Base-by-base conservation (phyloP, 2,888 invertebrate species). In the Eustalomyia histrio region DNA sequence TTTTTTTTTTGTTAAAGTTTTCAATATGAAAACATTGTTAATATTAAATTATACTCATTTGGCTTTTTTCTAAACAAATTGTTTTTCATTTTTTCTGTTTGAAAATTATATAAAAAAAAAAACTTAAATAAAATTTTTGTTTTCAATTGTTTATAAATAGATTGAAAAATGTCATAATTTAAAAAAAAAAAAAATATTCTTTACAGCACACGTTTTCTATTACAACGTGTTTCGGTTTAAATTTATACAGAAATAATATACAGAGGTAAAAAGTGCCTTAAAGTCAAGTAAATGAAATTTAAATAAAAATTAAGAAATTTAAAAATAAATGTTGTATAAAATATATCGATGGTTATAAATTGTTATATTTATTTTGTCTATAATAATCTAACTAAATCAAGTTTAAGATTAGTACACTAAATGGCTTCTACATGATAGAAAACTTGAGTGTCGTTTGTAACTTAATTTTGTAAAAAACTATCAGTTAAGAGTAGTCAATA, bases 1-100 rank as follows among this genome's bases (percentile, higher is more conserved):
- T 5, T 69, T 6, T 53, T 53, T 58, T 29, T 53, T 39, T 39
- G 52, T 72, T 76, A 80, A 76, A 35, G 79, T 75, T 76, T 82
- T 76, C 82, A 82, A 82, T 82, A 79, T 79, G 79, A 81, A 81
- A 81, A 81, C 81, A 50, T 17, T 29, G 39, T 73, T 68, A 67
- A 35, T 47, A 76, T 52, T 33, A 63, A 67, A 33, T 55, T 69
- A 69, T 55, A 65, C 60, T 75, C 43, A 61, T 75, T 76, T 76
- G 67, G 72, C 67, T 80, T n/a, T 57, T 33, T 16, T 57, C 2
- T 29, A 3, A 17, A 52, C 7, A 17, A 29, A 33, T n/a, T 18
- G 52, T 50, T 52, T 17, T 52, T n/a, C n/a, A n/a, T 17, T 47
- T 18, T 64, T 50, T 52, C 12, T 52, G 24, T 17, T 47, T 47